Conservation (phyloP, 2,113 vertebrate species). For the Dasyprocta punctata region DNA sequence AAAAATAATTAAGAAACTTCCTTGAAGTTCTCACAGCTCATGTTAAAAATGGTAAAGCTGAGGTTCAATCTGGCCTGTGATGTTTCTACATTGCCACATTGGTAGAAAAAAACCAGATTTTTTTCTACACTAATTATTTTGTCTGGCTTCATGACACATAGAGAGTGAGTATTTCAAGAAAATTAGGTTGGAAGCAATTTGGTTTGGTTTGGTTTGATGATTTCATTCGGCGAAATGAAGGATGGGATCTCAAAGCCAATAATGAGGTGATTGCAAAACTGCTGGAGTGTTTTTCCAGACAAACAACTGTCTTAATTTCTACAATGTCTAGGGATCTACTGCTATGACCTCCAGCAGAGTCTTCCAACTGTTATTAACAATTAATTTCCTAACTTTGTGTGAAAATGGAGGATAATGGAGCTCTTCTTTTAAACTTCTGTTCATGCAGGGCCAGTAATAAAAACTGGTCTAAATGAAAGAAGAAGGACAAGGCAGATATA, state of each 20-base stretch:
- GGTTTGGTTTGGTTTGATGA: slow-evolving; percentile 51
- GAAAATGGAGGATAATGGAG: not conserved
- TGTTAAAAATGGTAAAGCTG: not conserved
- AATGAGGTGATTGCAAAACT: slow-evolving; percentile 1
- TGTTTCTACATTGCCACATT: not conserved
- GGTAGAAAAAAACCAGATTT: not conserved
- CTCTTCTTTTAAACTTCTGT: not conserved
- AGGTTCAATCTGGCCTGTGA: not conserved
- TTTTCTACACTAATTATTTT: slow-evolving; percentile 50
- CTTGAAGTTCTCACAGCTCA: not conserved
- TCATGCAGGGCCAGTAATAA: not conserved
- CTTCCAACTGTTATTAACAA: slow-evolving; percentile 27
- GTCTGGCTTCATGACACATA: not conserved
- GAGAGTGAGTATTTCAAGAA: slow-evolving; percentile 21
- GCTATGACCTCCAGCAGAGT: not conserved
- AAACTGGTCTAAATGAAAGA: not conserved
- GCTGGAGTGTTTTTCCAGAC: not conserved
- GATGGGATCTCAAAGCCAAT: not conserved
- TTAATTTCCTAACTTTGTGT: slow-evolving; percentile 10
- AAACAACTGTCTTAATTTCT: slow-evolving; percentile 32
- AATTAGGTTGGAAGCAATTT: slow-evolving; percentile 51
- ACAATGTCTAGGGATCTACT: not conserved
- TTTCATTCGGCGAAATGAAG: slow-evolving; percentile 45
- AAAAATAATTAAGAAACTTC: not conserved
- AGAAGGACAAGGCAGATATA: not conserved